Evolutionary conservation across 2,113 vertebrate genomes (phyloP).

Genomic region (Mohoua ochrocephala): DNA sequence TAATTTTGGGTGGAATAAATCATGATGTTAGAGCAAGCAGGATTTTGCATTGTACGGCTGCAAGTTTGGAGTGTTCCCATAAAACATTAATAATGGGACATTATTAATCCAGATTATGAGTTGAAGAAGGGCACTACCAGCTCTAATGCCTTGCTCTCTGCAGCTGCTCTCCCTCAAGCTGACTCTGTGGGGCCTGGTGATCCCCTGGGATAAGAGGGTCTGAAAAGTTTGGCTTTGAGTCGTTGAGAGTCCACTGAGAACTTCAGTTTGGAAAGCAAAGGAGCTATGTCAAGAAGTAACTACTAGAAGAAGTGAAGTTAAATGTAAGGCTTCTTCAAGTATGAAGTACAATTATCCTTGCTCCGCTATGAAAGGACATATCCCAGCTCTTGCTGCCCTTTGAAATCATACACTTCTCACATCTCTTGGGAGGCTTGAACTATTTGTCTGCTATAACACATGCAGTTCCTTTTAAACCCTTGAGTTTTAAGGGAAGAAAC

Average conservation of each 20-base stretch:
- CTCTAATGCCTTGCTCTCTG: not conserved
- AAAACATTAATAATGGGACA: not conserved
- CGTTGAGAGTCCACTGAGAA: not conserved
- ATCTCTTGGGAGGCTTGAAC: not conserved
- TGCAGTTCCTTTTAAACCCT: not conserved
- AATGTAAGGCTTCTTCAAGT: not conserved
- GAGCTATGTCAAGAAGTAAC: not conserved
- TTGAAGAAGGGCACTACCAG: rapidly evolving
- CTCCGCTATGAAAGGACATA: not conserved
- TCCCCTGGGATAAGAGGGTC: not conserved
- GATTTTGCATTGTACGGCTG: rapidly evolving
- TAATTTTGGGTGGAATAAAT: not conserved
- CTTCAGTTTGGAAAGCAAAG: not conserved
- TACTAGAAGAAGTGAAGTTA: not conserved
- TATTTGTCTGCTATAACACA: not conserved
- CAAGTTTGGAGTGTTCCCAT: not conserved
- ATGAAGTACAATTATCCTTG: constrained; percentile 1
- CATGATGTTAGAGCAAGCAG: rapidly evolving
- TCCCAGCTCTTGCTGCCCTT: not conserved
- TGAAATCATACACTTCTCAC: not conserved
- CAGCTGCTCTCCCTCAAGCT: rapidly evolving
- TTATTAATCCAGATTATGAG: not conserved
- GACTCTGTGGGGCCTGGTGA: too few relatives aligned
- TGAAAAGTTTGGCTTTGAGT: not conserved
- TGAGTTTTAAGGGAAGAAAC: not conserved